Evolutionary conservation across 2,113 vertebrate species (phyloP), one percentile per base, ranked within the genome.

Genomic region (Plecturocebus donacophilus): DNA sequence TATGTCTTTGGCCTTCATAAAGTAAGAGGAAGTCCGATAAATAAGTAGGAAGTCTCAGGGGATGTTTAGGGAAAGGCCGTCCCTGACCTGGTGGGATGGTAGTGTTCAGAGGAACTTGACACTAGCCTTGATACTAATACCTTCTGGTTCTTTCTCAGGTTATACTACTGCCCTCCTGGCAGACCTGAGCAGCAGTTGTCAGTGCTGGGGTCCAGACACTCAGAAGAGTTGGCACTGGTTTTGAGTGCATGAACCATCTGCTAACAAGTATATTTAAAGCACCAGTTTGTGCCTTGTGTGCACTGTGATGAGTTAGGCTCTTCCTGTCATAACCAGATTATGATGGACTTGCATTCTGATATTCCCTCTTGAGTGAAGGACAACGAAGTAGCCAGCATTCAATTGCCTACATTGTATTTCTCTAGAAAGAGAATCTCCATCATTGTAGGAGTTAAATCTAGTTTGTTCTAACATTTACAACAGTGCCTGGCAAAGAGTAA

Each of bases 51-150:
- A 35, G 70, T 56, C 6, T 90, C 23, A 10, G 64, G n/a, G 61
- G 68, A 64, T 0, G 4, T n/a, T 49, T 49, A 32, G 40, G 77
- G 52, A 70, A 64, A 38, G 16, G 25, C 5, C 16, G n/a, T 4
- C 30, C 5, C 1, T 40, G 40, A 14, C 35, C 11, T 47, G 12
- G 11, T 9, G 7, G 25, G 14, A n/a, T 14, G 17, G 17, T 0
- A 1, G 9, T 25, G 17, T 40, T 66, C 73, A 68, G 40, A 10
- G 25, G 32, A 54, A 58, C 32, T 25, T 32, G 21, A 93, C 35
- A 58, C 1, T 3, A 45, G 5, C 20, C 30, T 68, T 83, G 14
- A 25, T 58, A 32, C 13, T 5, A 80, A 75, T 68, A 68, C 16
- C 0, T 25, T 42, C 40, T 77, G 27, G 25, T 27, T 70, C 13